Percentiles rank a stretch among this genome's conserved stretches.
phyloP scores from a whole-genome alignment of 2,113 vertebrate genomes.

The Oxygymnocypris stewartii region DNA sequence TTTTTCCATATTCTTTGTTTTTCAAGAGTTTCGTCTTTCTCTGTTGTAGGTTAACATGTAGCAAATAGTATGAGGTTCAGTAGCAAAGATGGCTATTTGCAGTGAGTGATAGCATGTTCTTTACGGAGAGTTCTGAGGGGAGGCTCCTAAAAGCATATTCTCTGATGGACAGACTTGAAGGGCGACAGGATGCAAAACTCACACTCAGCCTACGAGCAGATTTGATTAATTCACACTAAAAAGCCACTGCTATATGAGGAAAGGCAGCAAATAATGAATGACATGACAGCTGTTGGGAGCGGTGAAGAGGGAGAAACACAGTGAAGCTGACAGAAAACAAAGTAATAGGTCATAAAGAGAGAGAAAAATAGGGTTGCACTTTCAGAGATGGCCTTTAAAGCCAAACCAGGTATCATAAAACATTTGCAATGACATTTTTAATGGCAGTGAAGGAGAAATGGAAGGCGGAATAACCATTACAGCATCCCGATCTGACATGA shows the following conservation, averaged over 20 bases:
- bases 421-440: constrained; percentile 18
- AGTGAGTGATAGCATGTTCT: background rate
- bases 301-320: background rate
- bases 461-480: constrained; percentile 33
- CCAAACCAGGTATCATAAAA: constrained; percentile 31
- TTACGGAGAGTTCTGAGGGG: constrained; percentile 10
- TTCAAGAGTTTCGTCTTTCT: background rate
- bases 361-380: background rate
- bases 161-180: constrained; percentile 32
- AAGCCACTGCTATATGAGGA: background rate
- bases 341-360: background rate
- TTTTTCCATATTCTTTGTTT: background rate
- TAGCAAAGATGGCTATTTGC: constrained; percentile 5
- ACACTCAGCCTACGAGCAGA: background rate
- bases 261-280: constrained; percentile 15
- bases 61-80: constrained; percentile 32
- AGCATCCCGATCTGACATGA: background rate
- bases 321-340: background rate
- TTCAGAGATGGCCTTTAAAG: constrained; percentile 4
- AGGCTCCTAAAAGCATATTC: constrained; percentile 1
- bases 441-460: constrained; percentile 52
- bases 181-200: background rate
- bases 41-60: background rate
- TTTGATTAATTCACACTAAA: background rate
- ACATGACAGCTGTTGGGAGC: constrained; percentile 13